Evolutionary conservation across 2,888 invertebrate genomes (phyloP), one percentile per base, ranked within the genome.

Genomic region (Cremastobaeus sp.): DNA sequence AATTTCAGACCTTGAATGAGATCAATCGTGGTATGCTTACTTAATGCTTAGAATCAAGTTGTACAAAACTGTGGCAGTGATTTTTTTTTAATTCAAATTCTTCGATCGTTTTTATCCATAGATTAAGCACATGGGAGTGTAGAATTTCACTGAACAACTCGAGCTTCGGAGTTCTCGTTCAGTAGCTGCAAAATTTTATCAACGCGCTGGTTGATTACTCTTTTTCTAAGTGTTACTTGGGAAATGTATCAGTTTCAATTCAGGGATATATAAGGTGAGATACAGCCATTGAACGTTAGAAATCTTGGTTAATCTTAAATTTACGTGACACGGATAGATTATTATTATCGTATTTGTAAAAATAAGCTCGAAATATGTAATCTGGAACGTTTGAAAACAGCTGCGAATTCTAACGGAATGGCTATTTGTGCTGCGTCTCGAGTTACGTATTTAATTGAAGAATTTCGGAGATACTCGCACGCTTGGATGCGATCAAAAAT

Each of bases 61-160:
- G 25, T 60, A 50, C 15, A 69, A 69, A 69, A 52, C 20, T 50
- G 52, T 69, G 69, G 69, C 69, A 69, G 69, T 69, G 54, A 28
- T 11, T 8, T 55, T 47, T n/a, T 64, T 17, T 59, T 14, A 32
- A 21, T 32, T 47, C 21, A 28, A 35, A 59, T 43, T 12, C 8
- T n/a, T n/a, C 17, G 28, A 9, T 55, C 25, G 8, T 5, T 25
- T 8, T 3, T 8, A 8, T 25, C 25, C 8, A 8, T 25, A 25
- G 25, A 25, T 25, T 25, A 8, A 3, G 25, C 3, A 25, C 8
- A 25, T 25, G 3, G 3, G 8, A 5, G 4, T 25, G 3, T 25
- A 5, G 25, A 8, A 25, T 25, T 25, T n/a, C n/a, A n/a, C n/a
- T n/a, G n/a, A n/a, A n/a, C n/a, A n/a, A n/a, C n/a, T n/a, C n/a